phyloP scores from a whole-genome alignment of 2,797 vertebrate species.

The Bradypodion pumilum region DNA sequence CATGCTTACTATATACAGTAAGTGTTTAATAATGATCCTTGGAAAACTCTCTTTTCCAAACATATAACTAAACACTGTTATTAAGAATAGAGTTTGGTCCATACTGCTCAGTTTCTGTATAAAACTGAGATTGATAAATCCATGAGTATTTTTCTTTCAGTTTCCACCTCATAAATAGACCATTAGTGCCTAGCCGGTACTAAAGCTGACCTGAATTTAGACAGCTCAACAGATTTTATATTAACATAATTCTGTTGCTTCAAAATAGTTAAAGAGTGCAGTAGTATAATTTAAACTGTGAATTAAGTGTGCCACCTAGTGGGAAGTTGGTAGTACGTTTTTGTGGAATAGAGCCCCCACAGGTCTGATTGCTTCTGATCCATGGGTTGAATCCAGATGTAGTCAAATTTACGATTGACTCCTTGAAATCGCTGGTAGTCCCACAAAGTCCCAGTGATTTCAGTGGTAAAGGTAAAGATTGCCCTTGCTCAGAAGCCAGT shows the following conservation, averaged over 20 bases:
- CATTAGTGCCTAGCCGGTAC: not conserved
- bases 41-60: not conserved
- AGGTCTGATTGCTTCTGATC: not conserved
- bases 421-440: not conserved
- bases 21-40: not conserved
- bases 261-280: not conserved
- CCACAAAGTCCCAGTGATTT: not conserved
- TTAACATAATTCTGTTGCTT: not conserved
- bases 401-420: not conserved
- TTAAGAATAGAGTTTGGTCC: not conserved
- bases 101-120: no score
- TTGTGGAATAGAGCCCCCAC: not conserved
- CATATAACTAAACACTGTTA: not conserved
- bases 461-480: no score
- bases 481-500: no score
- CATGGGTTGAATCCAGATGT: not conserved
- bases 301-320: constrained; percentile 65
- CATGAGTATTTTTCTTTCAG: not conserved
- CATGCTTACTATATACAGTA: not conserved
- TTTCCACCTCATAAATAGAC: not conserved
- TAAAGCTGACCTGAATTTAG: not conserved
- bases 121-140: not conserved
- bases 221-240: not conserved
- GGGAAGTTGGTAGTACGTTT: not conserved
- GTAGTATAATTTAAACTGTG: constrained; percentile 2